These are phyloP conservation scores for Coracias cyanogaster DNA, from an alignment of 2,797 vertebrate species.

Conservation along the genomic window DNA sequence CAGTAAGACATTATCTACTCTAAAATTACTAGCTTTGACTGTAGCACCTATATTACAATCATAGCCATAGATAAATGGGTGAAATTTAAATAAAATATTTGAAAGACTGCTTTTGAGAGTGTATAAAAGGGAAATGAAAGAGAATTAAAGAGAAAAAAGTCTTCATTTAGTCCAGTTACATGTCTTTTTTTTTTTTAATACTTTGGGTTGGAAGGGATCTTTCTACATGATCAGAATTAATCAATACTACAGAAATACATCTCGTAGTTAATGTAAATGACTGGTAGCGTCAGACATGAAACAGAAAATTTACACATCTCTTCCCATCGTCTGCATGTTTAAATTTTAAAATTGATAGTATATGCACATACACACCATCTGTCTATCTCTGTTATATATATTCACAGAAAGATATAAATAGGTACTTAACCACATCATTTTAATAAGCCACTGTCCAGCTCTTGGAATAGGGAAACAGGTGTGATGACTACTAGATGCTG, in stretches of 20 bases:
- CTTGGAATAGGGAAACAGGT: not conserved
- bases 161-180: not conserved
- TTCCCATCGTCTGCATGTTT: not conserved
- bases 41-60: not conserved
- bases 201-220: not conserved
- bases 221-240: not conserved
- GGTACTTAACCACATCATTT: not conserved
- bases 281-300: not conserved
- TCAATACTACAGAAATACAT: not conserved
- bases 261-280: fast-evolving
- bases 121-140: not conserved
- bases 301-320: not conserved
- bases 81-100: not conserved
- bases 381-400: not conserved
- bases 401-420: not conserved
- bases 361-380: not conserved
- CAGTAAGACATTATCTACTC: not conserved
- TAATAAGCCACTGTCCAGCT: not conserved
- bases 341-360: not conserved
- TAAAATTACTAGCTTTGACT: not conserved
- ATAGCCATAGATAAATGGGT: not conserved
- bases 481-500: not conserved
- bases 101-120: not conserved
- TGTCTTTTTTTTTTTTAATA: not conserved
- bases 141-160: not conserved